phyloP scores from a whole-genome alignment of 2,113 vertebrate genomes.

The Pachycephala philippinensis region DNA sequence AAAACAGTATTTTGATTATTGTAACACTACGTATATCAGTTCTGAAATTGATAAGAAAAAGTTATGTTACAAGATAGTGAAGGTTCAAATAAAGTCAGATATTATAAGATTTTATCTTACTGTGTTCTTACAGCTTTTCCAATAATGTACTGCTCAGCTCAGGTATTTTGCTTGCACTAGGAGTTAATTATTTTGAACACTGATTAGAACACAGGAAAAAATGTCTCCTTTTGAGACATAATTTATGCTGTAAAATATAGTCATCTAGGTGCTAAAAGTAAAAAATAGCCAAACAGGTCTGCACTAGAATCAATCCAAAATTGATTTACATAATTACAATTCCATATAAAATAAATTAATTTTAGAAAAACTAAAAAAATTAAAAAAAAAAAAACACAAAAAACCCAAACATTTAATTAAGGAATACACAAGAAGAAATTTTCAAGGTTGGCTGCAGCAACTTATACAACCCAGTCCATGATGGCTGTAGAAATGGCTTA shows the following conservation, averaged over 20 bases:
- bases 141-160: neutral
- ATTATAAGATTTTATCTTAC: neutral
- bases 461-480: neutral
- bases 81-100: neutral
- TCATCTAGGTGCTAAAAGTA: neutral
- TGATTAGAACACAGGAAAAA: neutral
- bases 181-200: neutral
- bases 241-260: neutral
- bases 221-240: neutral
- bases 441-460: neutral
- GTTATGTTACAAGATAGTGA: neutral
- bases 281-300: neutral
- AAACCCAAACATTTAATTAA: neutral
- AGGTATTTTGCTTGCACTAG: neutral
- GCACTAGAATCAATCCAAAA: neutral
- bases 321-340: neutral
- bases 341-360: neutral
- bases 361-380: neutral
- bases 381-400: rapidly evolving
- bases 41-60: neutral
- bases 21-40: neutral
- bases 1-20: neutral
- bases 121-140: neutral
- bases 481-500: neutral
- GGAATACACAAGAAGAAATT: neutral